Evolutionary conservation across 2,797 vertebrate genomes (phyloP), one percentile per base, ranked within the genome.

Genomic region (Sebastes steindachneri): DNA sequence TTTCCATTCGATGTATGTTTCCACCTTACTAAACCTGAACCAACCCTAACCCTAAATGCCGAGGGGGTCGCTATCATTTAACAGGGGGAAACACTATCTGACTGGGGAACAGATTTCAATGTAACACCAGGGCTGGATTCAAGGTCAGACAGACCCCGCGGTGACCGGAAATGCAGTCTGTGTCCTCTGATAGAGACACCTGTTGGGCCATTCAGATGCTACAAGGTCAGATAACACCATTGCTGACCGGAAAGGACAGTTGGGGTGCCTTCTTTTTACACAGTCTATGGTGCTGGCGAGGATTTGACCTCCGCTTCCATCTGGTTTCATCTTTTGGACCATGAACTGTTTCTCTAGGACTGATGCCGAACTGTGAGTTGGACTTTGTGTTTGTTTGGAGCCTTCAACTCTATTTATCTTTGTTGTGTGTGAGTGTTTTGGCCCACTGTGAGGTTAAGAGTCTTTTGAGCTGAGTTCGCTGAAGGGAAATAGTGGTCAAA

Each of bases 181-280:
- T 0, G 19, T 9, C 0, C 9, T 19, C 48, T 51, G 19, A 48
- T 48, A 0, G 1, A 48, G 41, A 48, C 41, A 19, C 41, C 15
- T 48, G 15, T 48, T 48, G 41, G 41, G 41, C 33, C 15, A 17
- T 45, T 0, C 14, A 45, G 41, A 45, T 45, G 41, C 14, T 45
- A 19, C 15, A 48, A 48, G 2, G 15, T 48, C 41, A 48, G 15
- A 19, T 8, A 48, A 48, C 41, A 0, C 41, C 14, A 17, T 3
- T 45, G 14, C 14, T 15, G 37, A 41, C 12, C 37, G 37, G 37
- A 41, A 41, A 41, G 37, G 37, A 41, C 37, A 6, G 37, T 41
- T 41, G 37, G 37, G 14, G 37, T 41, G 37, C 12, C 37, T 0
- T 0, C 37, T 41, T 2, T 41, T 41, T 41, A 41, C 37, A 41